Evolutionary conservation across 1,140 invertebrate genomes (phyloP).

Genomic region (Orchesella cincta): DNA sequence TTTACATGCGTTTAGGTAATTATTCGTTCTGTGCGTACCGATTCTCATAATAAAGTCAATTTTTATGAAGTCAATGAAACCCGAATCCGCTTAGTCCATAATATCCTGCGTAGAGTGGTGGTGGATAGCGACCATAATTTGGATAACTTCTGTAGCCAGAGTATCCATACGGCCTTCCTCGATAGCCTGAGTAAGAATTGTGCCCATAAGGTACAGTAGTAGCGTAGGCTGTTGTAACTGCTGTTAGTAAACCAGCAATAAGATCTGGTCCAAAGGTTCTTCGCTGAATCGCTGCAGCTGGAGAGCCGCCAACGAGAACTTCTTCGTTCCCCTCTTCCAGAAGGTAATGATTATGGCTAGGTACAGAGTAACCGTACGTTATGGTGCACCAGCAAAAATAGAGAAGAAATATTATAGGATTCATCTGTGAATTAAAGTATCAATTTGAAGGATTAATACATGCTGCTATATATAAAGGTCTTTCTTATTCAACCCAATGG

Average conservation of each 20-base stretch:
- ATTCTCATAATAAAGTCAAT: no score
- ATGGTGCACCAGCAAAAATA: no score
- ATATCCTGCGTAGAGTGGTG: conserved; percentile 17
- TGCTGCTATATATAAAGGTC: no score
- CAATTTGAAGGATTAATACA: no score
- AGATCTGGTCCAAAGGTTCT: background rate
- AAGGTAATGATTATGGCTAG: no score
- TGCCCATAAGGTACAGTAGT: background rate
- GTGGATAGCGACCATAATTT: background rate
- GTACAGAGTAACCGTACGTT: no score
- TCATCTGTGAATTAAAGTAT: no score
- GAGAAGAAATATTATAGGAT: no score
- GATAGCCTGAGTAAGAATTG: background rate
- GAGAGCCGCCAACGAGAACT: background rate
- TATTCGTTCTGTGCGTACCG: no score
- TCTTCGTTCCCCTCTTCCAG: no score
- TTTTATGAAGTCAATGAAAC: background rate
- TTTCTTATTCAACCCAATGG: no score
- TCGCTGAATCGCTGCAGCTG: background rate
- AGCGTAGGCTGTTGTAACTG: background rate
- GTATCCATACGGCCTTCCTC: background rate
- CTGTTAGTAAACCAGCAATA: background rate
- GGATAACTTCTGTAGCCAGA: background rate
- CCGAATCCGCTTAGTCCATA: conserved; percentile 15
- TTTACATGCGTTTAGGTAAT: no score